Evolutionary conservation across 2,888 invertebrate species (phyloP), one percentile per base, ranked within the genome.

Genomic region (Branchipolynoe longqiensis): DNA sequence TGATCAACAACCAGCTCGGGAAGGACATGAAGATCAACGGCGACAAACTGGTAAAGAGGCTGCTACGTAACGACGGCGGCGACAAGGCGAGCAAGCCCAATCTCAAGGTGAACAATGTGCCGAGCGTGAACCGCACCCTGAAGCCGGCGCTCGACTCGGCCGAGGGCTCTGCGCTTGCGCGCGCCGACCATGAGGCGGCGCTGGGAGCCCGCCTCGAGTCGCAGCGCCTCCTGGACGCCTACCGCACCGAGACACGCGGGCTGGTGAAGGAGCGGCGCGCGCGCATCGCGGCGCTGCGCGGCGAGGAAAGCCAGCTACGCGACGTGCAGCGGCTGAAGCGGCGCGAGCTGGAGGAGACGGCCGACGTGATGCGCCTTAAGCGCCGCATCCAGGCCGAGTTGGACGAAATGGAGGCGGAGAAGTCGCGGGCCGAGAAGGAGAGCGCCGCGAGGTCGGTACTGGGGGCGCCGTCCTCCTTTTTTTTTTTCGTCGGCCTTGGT

Each of bases 271-370:
- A 87, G 38, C 84, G 84, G 36, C 28, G 81, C 25, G 87, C 84
- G 0, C 40, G 85, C 31, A 48, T 78, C n/a, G 84, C 84, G 6
- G 8, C 31, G 28, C 81, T 82, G 56, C 33, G 81, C 82, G 14
- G 83, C 54, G 74, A 86, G 31, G 95, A 95, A 90, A 95, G 95
- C 85, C 93, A 94, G 22, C 91, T 95, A 69, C 94, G 90, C 0
- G 87, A 83, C 31, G 85, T 90, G 69, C 25, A 56, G 14, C 36
- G 28, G 31, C 22, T 86, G 82, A 89, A 86, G 86, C 38, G 82
- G 8, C 14, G 84, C 31, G 90, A 92, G 86, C 90, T 91, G 62
- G 90, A 89, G 58, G 91, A 91, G 62, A 90, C 92, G 22, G 93
- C 91, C 1, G 91, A 92, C 56, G 86, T 93, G 82, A 89, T 92